Conservation (phyloP, 2,113 vertebrate species). For the Ardeotis arabs region DNA sequence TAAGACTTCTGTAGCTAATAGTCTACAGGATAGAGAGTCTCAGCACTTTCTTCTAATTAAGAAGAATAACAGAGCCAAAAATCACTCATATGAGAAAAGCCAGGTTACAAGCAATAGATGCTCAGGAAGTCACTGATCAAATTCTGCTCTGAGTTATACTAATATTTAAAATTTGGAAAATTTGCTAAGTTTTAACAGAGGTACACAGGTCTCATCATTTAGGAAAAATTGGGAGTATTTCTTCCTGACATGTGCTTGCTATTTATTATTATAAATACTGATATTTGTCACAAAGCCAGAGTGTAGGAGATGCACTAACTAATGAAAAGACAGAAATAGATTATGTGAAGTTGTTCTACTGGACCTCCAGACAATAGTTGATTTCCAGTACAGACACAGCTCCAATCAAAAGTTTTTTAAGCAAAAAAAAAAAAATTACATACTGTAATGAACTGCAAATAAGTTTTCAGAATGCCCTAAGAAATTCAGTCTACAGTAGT, state of each 20-base stretch:
- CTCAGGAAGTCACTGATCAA: not conserved
- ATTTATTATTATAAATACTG: not conserved
- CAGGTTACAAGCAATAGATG: not conserved
- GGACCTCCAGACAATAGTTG: not conserved
- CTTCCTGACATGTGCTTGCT: not conserved
- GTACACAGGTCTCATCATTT: not conserved
- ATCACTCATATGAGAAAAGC: not conserved
- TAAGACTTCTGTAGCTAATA: not conserved
- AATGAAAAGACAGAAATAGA: not conserved
- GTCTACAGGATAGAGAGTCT: not conserved
- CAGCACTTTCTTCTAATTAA: not conserved
- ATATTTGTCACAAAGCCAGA: not conserved
- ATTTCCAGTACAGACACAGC: not conserved
- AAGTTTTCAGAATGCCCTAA: not conserved
- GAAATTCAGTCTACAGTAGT: not conserved
- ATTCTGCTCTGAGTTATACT: not conserved
- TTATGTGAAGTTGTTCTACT: not conserved
- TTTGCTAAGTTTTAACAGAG: not conserved
- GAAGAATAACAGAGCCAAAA: not conserved
- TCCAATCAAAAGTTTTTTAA: not conserved
- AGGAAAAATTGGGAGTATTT: not conserved
- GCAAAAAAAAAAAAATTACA: not conserved
- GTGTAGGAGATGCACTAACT: not conserved
- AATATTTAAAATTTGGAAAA: not conserved
- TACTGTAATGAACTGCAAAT: not conserved